phyloP scores from a whole-genome alignment of 2,113 vertebrate species.

The Gallinago media region DNA sequence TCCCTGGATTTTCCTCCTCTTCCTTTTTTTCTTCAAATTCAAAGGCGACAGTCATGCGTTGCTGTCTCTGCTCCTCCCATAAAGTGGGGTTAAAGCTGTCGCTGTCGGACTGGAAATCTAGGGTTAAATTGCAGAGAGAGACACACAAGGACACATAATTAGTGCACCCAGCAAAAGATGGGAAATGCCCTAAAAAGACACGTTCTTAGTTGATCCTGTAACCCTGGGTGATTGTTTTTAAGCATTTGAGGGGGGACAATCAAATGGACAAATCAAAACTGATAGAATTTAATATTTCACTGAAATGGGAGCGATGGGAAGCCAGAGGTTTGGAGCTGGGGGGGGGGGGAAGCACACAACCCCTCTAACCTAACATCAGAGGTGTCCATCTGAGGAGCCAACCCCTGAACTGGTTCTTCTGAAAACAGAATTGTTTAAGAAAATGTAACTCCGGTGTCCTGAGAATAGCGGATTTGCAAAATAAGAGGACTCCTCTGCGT shows the following conservation, averaged over 20 bases:
- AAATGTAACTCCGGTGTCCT: neutral
- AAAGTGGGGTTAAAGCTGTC: conserved; percentile 98
- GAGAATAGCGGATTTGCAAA: neutral
- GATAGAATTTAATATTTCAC: fast-evolving
- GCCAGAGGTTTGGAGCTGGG: neutral
- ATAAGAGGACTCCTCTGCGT: neutral
- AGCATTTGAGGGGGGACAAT: neutral
- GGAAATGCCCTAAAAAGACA: neutral
- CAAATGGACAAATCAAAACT: neutral
- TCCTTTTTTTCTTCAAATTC: conserved; percentile 99
- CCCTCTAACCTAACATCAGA: neutral
- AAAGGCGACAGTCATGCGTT: conserved; percentile 98
- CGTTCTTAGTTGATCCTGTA: neutral
- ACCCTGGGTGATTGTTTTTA: neutral
- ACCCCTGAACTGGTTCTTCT: neutral
- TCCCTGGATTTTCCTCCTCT: conserved; percentile 93
- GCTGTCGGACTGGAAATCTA: conserved; percentile 98
- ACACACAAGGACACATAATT: neutral
- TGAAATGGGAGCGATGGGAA: neutral
- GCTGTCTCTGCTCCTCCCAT: conserved; percentile 98
- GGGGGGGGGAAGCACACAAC: neutral
- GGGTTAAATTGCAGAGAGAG: conserved; percentile 35
- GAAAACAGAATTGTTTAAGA: too few relatives aligned
- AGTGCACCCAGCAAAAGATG: neutral
- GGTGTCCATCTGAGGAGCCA: neutral